phyloP scores from a whole-genome alignment of 2,888 invertebrate genomes.

The Lagria hirta region DNA sequence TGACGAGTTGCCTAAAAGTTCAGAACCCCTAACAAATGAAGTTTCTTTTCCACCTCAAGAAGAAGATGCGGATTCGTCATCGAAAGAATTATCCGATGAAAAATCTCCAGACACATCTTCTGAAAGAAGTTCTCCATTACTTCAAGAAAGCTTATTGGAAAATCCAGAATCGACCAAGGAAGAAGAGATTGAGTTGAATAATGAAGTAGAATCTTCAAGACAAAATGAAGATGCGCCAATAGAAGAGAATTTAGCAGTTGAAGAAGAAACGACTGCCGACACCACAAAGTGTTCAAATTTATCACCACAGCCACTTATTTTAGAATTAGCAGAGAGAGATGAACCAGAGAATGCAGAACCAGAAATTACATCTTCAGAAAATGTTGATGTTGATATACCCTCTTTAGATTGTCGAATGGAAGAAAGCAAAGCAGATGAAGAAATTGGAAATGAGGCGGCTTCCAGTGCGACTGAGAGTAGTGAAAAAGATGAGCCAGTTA shows the following conservation, averaged over 20 bases:
- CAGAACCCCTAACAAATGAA: constrained; percentile 45
- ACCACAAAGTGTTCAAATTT: constrained; percentile 44
- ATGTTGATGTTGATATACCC: constrained; percentile 6
- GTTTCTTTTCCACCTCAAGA: too few relatives aligned
- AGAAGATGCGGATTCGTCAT: constrained; percentile 30
- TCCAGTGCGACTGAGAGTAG: constrained; percentile 7
- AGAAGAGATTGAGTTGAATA: too few relatives aligned
- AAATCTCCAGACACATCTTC: too few relatives aligned
- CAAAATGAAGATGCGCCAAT: constrained; percentile 46
- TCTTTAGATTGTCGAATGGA: constrained; percentile 11
- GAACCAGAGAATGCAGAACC: constrained; percentile 34
- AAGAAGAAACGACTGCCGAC: constrained; percentile 56
- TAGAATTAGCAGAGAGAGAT: constrained; percentile 12
- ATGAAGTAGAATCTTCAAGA: too few relatives aligned
- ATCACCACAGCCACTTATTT: constrained; percentile 17
- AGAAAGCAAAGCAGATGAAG: constrained; percentile 11
- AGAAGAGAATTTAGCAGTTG: constrained; percentile 53
- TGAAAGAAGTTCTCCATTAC: too few relatives aligned
- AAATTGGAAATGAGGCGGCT: constrained; percentile 12
- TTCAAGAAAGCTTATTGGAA: too few relatives aligned
- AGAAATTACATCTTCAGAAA: constrained; percentile 56
- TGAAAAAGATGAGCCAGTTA: constrained; percentile 27
- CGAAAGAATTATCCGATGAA: too few relatives aligned
- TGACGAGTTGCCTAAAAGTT: too few relatives aligned
- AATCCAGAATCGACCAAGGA: too few relatives aligned